Conservation (phyloP, 2,113 vertebrate genomes). For the Desmodus rotundus region DNA sequence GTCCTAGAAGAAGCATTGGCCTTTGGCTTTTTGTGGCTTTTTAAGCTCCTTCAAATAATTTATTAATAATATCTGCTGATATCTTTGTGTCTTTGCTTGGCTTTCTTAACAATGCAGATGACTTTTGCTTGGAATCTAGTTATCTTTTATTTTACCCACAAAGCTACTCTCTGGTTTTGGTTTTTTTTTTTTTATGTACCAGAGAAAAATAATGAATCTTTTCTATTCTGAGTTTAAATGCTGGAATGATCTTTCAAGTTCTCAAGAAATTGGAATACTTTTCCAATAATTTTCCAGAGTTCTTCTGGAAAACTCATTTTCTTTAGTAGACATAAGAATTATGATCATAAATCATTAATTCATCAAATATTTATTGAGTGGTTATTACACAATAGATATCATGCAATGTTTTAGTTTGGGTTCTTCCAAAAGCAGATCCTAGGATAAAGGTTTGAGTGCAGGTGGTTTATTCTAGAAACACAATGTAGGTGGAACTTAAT, state of each 20-base stretch:
- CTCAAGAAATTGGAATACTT: background rate
- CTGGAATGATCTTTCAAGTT: background rate
- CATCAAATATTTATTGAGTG: background rate
- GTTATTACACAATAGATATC: background rate
- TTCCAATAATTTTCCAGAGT: too few relatives aligned
- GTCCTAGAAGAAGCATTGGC: background rate
- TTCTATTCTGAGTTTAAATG: slow-evolving; percentile 6
- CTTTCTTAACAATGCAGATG: slow-evolving; percentile 17
- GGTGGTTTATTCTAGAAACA: background rate
- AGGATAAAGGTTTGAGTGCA: background rate
- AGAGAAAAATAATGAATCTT: background rate
- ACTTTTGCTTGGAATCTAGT: background rate
- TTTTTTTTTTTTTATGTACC: background rate
- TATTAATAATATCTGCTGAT: background rate
- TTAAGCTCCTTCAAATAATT: slow-evolving; percentile 16
- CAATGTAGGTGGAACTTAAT: background rate
- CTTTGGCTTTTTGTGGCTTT: background rate
- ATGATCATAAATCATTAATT: background rate
- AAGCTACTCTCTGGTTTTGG: background rate
- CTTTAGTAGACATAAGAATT: background rate
- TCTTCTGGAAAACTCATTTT: slow-evolving; percentile 2
- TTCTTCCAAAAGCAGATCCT: background rate
- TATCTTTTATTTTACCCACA: background rate
- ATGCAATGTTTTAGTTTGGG: background rate
- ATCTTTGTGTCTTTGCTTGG: background rate